Conservation (phyloP, 2,113 vertebrate genomes). For the Lepus timidus region DNA sequence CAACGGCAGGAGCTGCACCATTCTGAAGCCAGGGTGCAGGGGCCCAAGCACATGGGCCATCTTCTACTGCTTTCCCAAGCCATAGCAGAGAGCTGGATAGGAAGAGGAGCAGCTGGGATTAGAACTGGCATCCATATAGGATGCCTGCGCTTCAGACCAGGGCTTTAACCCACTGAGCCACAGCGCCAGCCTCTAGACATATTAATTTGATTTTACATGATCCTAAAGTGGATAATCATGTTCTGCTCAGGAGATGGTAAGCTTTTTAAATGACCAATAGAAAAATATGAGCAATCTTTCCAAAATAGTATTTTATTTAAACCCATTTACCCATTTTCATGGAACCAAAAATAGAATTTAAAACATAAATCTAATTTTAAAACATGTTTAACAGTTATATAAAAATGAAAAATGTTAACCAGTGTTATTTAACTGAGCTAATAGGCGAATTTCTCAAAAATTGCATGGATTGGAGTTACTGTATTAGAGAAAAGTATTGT, state of each 20-base stretch:
- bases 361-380: neutral
- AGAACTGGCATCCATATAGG: no score
- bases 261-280: slow-evolving; percentile 26
- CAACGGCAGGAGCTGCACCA: no score
- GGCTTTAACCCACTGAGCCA: no score
- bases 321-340: slow-evolving; percentile 6
- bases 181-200: neutral
- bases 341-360: neutral
- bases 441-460: neutral
- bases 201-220: neutral
- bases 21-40: no score
- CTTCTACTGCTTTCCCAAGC: no score
- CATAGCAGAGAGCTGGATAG: no score
- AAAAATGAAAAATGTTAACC: slow-evolving; percentile 4
- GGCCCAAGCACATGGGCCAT: no score
- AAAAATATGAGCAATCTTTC: slow-evolving; percentile 1
- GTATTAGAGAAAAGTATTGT: neutral
- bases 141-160: no score
- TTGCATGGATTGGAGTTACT: neutral
- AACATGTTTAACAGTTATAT: neutral
- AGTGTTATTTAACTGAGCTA: neutral
- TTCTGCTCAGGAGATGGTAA: neutral
- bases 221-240: slow-evolving; percentile 7
- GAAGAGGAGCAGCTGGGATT: no score
- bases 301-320: slow-evolving; percentile 11